These are phyloP conservation scores for Achlya flavicornis DNA, from an alignment of 2,888 invertebrate species.

Conservation along the genomic window DNA sequence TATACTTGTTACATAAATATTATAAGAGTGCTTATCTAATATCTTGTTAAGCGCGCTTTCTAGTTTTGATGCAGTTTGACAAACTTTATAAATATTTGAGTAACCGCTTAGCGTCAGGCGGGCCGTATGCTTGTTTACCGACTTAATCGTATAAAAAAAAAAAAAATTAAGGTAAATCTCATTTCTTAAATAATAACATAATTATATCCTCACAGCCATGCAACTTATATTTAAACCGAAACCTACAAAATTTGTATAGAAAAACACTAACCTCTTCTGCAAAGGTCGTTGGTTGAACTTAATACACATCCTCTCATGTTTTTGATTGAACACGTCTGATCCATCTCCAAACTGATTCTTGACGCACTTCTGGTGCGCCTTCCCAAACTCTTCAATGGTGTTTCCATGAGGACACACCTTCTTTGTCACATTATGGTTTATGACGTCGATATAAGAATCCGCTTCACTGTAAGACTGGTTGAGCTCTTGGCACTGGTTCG, in stretches of 20 bases:
- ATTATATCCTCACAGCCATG: too few relatives aligned
- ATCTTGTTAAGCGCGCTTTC: too few relatives aligned
- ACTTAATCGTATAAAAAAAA: too few relatives aligned
- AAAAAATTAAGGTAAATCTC: too few relatives aligned
- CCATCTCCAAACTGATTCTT: conserved; percentile 67
- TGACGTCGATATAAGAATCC: conserved; percentile 77
- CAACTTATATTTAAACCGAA: too few relatives aligned
- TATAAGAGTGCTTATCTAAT: too few relatives aligned
- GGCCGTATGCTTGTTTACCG: too few relatives aligned
- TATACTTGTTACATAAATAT: too few relatives aligned
- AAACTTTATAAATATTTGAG: too few relatives aligned
- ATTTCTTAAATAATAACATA: too few relatives aligned
- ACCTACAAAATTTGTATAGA: background rate
- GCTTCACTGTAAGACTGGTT: conserved; percentile 79
- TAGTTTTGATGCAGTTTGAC: too few relatives aligned
- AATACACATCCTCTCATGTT: conserved; percentile 80
- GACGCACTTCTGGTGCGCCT: conserved; percentile 79
- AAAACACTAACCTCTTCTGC: conserved; percentile 67
- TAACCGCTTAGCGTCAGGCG: too few relatives aligned
- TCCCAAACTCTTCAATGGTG: conserved; percentile 78
- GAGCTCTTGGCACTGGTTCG: conserved; percentile 76
- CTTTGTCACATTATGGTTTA: conserved; percentile 65
- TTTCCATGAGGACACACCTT: conserved; percentile 77
- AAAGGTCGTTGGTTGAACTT: conserved; percentile 79
- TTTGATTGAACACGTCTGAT: conserved; percentile 62